Conservation (phyloP, 2,888 invertebrate species). For the Pheosia tremula region DNA sequence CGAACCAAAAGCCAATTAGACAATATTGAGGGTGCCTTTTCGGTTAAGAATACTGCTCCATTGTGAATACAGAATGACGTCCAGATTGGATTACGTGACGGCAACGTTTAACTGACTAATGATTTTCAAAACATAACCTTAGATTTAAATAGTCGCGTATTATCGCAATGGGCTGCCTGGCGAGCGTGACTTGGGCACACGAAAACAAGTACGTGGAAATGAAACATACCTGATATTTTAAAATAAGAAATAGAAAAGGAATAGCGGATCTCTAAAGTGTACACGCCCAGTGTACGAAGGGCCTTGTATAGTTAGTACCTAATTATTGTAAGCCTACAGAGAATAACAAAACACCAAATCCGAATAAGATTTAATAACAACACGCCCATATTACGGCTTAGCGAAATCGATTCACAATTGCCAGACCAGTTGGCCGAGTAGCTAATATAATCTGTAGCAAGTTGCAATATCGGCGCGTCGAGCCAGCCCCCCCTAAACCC, state of each 20-base stretch:
- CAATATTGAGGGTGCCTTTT: conserved; percentile 38
- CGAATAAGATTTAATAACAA: not conserved
- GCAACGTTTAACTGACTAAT: not conserved
- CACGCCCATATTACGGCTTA: not conserved
- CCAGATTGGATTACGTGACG: conserved; percentile 16
- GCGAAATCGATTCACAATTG: conserved; percentile 10
- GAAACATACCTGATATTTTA: no score
- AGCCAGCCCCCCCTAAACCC: conserved; percentile 4
- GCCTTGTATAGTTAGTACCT: no score
- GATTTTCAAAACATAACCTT: not conserved
- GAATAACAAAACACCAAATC: not conserved
- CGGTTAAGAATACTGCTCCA: conserved; percentile 27
- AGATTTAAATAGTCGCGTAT: no score
- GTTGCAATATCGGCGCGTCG: conserved; percentile 13
- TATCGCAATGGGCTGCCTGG: no score
- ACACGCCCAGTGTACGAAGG: no score
- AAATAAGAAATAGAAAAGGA: no score
- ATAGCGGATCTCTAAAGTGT: no score
- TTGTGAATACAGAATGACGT: conserved; percentile 29
- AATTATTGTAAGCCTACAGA: no score
- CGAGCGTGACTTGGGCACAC: no score
- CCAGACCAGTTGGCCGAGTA: conserved; percentile 5
- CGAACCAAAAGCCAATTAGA: conserved; percentile 56
- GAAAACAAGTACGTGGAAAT: no score
- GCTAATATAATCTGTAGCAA: conserved; percentile 21